Evolutionary conservation across 2,113 vertebrate species (phyloP).

Genomic region (Sinocyclocheilus rhinocerous): DNA sequence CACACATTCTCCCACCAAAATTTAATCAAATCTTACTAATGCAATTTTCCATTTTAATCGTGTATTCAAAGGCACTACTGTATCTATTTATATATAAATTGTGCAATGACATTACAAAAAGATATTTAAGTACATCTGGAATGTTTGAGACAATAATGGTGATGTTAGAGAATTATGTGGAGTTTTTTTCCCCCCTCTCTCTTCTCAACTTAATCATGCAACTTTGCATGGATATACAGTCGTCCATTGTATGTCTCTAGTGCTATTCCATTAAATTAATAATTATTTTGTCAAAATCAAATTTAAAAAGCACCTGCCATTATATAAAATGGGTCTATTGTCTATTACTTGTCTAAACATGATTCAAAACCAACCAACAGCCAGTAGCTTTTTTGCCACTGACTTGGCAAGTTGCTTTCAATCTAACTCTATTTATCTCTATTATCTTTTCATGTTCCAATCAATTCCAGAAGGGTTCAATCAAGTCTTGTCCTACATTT

Average conservation of each 20-base stretch:
- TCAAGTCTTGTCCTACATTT: background rate
- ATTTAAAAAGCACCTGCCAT: background rate
- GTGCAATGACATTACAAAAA: background rate
- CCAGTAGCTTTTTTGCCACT: background rate
- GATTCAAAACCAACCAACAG: background rate
- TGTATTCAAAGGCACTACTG: background rate
- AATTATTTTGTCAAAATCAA: background rate
- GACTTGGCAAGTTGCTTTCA: background rate
- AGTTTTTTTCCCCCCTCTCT: background rate
- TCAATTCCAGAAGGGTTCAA: background rate
- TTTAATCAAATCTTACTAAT: background rate
- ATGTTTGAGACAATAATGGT: background rate
- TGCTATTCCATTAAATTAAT: background rate
- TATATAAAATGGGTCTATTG: background rate
- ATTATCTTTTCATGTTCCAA: background rate
- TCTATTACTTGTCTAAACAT: background rate
- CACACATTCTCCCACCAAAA: background rate
- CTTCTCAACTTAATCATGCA: background rate
- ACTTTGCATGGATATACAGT: background rate
- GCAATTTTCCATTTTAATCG: background rate
- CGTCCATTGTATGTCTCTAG: background rate
- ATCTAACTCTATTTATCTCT: background rate
- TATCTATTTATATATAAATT: background rate
- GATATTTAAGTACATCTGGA: background rate
- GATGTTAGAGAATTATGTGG: background rate